phyloP scores from a whole-genome alignment of 37 sponge, comb jelly and placozoan species.

The Beroe forskalii region DNA sequence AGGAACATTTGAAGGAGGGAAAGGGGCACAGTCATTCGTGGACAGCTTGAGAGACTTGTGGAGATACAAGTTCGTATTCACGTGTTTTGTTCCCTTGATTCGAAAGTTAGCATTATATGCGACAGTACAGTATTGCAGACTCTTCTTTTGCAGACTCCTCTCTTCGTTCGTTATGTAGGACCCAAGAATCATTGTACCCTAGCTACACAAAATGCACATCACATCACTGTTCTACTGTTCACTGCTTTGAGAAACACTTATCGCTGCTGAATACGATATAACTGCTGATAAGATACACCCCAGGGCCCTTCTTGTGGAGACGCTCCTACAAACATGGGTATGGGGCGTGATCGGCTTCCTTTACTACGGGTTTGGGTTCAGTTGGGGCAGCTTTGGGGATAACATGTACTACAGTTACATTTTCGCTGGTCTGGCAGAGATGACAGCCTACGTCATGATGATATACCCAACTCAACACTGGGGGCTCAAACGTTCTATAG shows the following conservation, averaged over 20 bases:
- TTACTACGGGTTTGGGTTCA: conserved; percentile 57
- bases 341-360: conserved; percentile 19
- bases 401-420: conserved; percentile 24
- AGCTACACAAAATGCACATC: no score
- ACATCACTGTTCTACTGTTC: no score
- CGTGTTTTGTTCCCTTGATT: no score
- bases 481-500: not conserved
- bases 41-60: conserved; percentile 15
- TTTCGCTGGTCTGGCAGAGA: not conserved
- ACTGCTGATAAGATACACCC: no score
- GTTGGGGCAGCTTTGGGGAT: conserved; percentile 1
- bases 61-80: conserved; percentile 15
- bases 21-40: not conserved
- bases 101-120: no score
- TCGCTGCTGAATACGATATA: no score
- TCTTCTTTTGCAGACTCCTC: no score
- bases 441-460: not conserved
- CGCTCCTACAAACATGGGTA: conserved; percentile 1
- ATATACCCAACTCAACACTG: not conserved
- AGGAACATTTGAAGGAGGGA: not conserved
- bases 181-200: no score
- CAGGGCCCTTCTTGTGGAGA: not conserved
- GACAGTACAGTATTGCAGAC: no score
- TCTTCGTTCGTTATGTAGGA: no score
- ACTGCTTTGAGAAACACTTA: no score